Percentiles rank a stretch among this genome's conserved stretches.
Conservation (phyloP, 2,797 vertebrate genomes). For the Peromyscus aztecus region DNA sequence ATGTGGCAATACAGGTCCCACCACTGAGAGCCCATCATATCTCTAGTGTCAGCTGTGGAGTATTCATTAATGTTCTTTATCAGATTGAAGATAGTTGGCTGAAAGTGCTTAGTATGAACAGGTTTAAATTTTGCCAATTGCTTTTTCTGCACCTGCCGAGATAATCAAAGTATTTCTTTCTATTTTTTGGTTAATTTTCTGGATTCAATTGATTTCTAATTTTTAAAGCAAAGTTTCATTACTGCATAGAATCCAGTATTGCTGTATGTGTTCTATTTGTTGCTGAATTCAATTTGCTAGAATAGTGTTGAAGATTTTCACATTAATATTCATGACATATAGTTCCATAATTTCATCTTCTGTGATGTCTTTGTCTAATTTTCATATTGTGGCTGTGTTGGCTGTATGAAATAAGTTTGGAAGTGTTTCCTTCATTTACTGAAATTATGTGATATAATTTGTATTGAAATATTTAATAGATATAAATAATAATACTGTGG, state of each 20-base stretch:
- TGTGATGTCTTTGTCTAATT: neutral
- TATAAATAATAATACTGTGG: neutral
- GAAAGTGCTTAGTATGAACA: neutral
- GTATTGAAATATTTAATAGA: neutral
- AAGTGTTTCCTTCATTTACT: constrained; percentile 23
- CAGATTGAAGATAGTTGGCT: neutral
- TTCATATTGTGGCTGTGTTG: neutral
- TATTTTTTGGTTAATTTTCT: constrained; percentile 28
- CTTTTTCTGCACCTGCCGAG: neutral
- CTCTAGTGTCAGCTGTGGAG: neutral
- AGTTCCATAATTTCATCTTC: neutral
- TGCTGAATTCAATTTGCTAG: neutral
- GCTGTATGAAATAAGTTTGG: neutral
- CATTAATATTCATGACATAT: neutral
- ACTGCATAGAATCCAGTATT: neutral
- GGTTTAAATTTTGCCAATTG: neutral
- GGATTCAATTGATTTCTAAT: constrained; percentile 14
- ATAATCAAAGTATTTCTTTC: neutral
- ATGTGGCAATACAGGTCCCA: neutral
- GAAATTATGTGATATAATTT: neutral
- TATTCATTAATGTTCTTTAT: neutral
- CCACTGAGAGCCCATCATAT: neutral
- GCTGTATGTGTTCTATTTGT: neutral
- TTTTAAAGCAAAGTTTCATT: neutral
- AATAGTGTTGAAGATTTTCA: neutral